Evolutionary conservation across 2,888 invertebrate species (phyloP), one percentile per base, ranked within the genome.

Genomic region (Tachina grossa): DNA sequence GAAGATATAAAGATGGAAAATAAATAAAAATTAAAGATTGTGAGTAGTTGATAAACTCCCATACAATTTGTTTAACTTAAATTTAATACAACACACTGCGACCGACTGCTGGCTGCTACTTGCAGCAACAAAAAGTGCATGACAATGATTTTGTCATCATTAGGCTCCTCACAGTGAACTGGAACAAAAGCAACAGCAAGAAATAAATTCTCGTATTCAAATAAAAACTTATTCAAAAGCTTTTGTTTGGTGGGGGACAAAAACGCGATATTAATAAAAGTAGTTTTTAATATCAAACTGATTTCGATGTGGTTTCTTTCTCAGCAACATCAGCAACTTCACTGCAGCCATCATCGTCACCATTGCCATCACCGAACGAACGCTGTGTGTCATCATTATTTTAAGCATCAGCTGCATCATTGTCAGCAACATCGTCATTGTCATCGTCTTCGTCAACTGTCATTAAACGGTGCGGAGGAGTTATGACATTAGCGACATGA

Each of bases 21-120:
- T 61, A 77, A 57, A 71, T 68, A 69, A 77, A 71, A 55, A 19
- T 31, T 19, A 69, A 61, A 79, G 75, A 76, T 78, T 78, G 66
- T 74, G 57, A 78, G 57, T 45, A 66, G 57, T 75, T 80, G 84
- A 84, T 84, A 80, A 84, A 53, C 71, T 63, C 76, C 80, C 84
- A 80, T 71, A 76, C 69, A 76, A 84, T 80, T 84, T 80, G 80
- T 80, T 84, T 51, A 39, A 80, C 31, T 61, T 51, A 77, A 61
- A 66, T 75, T 51, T 63, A 82, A 85, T 69, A 78, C 61, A 61
- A 9, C 49, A 53, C 9, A 51, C 31, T 31, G 31, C 31, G 31
- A 61, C 43, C 66, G 22, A 19, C 65, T 53, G 55, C 75, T n/a
- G 49, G 55, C 75, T n/a, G 49, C 31, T n/a, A 66, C 49, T 66